Evolutionary conservation across 1,140 invertebrate species (phyloP), one percentile per base, ranked within the genome.

Genomic region (Ceratoteleas bidentatus): DNA sequence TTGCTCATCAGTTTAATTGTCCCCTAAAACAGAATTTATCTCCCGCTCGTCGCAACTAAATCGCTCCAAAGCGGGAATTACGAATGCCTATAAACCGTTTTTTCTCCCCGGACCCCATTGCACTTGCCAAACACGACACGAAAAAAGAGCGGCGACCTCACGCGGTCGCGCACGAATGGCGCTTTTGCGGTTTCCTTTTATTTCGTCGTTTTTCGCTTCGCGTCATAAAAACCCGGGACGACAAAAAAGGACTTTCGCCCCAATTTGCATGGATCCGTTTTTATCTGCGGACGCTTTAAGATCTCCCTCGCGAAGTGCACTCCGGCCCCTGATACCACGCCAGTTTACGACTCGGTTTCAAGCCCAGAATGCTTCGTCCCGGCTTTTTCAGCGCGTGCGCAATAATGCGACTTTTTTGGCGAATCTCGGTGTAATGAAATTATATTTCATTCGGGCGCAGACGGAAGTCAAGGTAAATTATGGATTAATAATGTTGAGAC

Each of bases 231-330:
- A 68, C 10, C 14, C 36, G 32, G 53, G 32, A 68, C 34, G 49
- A 38, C 62, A 61, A 76, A 62, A 65, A 62, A 76, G 57, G 73
- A 60, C 73, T 76, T 75, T 68, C 64, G 62, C 40, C 49, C 54
- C 57, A 76, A 76, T 76, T 76, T 76, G 73, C 73, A 76, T 68
- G 64, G 40, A 54, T 76, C 32, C 38, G 64, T 76, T 68, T 76
- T 76, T 76, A 76, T 68, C 38, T 66, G 45, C 36, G n/a, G 10
- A 54, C 34, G 47, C 45, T 76, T 75, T 47, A 61, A 61, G 45
- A 33, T 60, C 47, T 65, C 43, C 49, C 45, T 53, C 33, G 15
- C 9, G n/a, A 40, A 64, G 47, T 66, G 54, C 72, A 65, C 47
- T 60, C n/a, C 16, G 36, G 16, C 52, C 38, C 34, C 14, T 49